Conservation (phyloP, 2,888 invertebrate species). For the Amblyjoppa proteus region DNA sequence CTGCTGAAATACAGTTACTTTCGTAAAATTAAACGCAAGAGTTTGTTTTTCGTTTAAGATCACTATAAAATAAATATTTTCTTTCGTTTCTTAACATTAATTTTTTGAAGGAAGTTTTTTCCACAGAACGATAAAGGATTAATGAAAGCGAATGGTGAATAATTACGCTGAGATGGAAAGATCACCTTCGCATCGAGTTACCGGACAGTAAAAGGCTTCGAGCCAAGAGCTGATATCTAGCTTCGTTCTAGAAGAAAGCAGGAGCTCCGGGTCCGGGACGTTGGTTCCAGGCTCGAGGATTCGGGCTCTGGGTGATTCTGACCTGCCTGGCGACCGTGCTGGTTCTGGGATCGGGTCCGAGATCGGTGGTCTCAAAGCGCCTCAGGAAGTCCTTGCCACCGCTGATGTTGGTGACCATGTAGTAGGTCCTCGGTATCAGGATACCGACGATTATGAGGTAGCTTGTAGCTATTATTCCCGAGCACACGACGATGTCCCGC, state of each 20-base stretch:
- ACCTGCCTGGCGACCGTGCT: slow-evolving; percentile 79
- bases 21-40: too few relatives aligned
- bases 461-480: slow-evolving; percentile 88
- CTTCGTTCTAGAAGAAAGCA: slow-evolving; percentile 62
- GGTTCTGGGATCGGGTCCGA: slow-evolving; percentile 77
- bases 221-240: neutral
- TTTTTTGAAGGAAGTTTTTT: neutral
- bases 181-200: neutral
- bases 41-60: too few relatives aligned
- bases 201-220: neutral
- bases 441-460: slow-evolving; percentile 88
- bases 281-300: slow-evolving; percentile 67
- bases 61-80: too few relatives aligned
- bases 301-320: slow-evolving; percentile 66
- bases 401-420: slow-evolving; percentile 89
- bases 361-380: slow-evolving; percentile 76
- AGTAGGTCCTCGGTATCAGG: slow-evolving; percentile 90
- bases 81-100: too few relatives aligned
- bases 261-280: slow-evolving; percentile 65
- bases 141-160: neutral
- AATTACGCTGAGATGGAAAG: neutral
- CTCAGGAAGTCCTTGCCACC: slow-evolving; percentile 85
- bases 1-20: too few relatives aligned
- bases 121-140: neutral
- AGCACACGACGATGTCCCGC: slow-evolving; percentile 87